Conservation (phyloP, 2,888 invertebrate genomes). For the Melikaiella ostensackeni region DNA sequence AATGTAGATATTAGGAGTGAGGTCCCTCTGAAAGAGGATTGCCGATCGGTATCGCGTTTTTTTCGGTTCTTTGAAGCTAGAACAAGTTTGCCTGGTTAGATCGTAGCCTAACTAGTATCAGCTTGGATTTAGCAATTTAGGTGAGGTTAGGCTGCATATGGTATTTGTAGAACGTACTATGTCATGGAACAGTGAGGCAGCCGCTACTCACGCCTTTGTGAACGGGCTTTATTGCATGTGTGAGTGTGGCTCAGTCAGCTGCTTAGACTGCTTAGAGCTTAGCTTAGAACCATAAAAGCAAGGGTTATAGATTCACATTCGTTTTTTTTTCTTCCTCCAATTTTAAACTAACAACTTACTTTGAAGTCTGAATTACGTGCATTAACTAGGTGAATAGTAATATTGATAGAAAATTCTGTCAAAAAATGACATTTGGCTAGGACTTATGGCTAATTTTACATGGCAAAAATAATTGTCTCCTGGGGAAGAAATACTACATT, state of each 20-base stretch:
- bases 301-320: not conserved
- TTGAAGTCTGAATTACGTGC: no score
- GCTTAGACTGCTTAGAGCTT: not conserved
- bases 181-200: no score
- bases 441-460: no score
- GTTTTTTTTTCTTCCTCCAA: not conserved
- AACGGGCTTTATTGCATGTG: not conserved
- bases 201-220: conserved; percentile 23
- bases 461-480: no score
- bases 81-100: conserved; percentile 57
- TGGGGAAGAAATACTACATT: no score
- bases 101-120: conserved; percentile 44
- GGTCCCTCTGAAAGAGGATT: conserved; percentile 32
- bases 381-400: no score
- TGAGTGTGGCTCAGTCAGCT: not conserved
- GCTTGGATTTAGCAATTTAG: conserved; percentile 53
- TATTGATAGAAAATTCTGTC: no score
- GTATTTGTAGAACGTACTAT: conserved; percentile 46
- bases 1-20: not conserved
- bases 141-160: conserved; percentile 54
- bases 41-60: conserved; percentile 48
- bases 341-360: not conserved
- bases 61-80: conserved; percentile 44
- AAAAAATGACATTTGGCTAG: no score
- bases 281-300: not conserved